These are phyloP conservation scores for Palloptera scutellata DNA, from an alignment of 2,888 invertebrate genomes.

Conservation along the genomic window DNA sequence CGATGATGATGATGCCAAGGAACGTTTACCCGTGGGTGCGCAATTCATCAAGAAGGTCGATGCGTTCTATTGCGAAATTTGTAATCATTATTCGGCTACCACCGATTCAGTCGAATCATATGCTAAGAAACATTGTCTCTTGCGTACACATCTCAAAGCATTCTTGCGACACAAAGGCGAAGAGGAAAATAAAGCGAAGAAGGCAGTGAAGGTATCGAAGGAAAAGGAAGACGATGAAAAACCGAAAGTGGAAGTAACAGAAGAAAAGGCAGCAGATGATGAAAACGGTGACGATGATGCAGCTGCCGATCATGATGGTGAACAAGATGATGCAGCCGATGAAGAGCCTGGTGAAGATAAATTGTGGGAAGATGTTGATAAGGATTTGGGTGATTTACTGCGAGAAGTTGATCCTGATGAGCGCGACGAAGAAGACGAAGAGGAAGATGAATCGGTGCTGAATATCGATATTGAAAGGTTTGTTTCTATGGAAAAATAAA, in stretches of 20 bases:
- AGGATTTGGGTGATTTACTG: conserved; percentile 79
- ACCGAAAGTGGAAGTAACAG: conserved; percentile 64
- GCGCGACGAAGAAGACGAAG: conserved; percentile 73
- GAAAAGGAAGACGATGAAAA: conserved; percentile 41
- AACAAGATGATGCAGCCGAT: conserved; percentile 66
- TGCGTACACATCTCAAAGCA: conserved; percentile 78
- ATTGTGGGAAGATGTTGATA: conserved; percentile 83
- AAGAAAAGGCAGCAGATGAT: conserved; percentile 74
- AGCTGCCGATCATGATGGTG: conserved; percentile 59
- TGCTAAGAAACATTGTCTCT: conserved; percentile 77
- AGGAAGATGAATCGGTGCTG: conserved; percentile 70
- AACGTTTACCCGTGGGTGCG: conserved; percentile 77
- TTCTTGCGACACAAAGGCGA: conserved; percentile 82
- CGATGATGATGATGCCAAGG: conserved; percentile 69
- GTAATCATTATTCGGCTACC: conserved; percentile 75
- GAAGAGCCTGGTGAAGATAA: conserved; percentile 73
- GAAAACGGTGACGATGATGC: conserved; percentile 68
- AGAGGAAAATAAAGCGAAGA: conserved; percentile 72
- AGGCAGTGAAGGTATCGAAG: conserved; percentile 44
- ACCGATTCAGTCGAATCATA: conserved; percentile 69
- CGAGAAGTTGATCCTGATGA: conserved; percentile 74
- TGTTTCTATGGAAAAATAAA: conserved; percentile 11
- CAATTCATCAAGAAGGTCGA: conserved; percentile 82
- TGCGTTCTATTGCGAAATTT: conserved; percentile 82
- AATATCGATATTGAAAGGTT: conserved; percentile 68